Conservation (phyloP, 2,797 vertebrate genomes). For the Lerista edwardsae region DNA sequence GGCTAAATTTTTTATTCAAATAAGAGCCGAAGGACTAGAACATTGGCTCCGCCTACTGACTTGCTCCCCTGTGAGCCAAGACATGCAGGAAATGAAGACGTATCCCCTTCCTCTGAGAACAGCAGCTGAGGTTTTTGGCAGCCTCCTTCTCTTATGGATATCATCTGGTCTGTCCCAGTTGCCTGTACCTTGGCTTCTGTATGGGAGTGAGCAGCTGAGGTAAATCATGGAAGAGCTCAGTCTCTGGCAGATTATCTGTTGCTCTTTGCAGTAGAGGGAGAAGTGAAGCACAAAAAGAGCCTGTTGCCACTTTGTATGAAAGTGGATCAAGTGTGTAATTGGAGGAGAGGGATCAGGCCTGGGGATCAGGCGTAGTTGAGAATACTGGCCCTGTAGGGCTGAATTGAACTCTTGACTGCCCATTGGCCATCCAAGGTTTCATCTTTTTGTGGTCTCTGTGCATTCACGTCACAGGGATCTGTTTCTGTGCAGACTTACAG, state of each 20-base stretch:
- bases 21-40: not conserved
- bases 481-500: too few species aligned
- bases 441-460: too few species aligned
- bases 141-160: not conserved
- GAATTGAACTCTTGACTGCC: not conserved
- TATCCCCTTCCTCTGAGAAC: not conserved
- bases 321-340: not conserved
- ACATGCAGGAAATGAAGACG: not conserved
- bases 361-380: too few species aligned
- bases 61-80: not conserved
- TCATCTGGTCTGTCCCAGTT: slow-evolving; percentile 13
- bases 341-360: not conserved
- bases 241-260: not conserved
- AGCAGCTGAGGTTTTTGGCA: not conserved
- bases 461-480: too few species aligned
- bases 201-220: not conserved
- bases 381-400: too few species aligned
- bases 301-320: not conserved
- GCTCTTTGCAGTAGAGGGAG: not conserved
- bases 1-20: not conserved
- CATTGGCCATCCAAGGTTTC: not conserved
- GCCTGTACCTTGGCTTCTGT: not conserved
- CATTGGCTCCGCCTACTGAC: not conserved
- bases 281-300: not conserved
- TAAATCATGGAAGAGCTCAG: not conserved